phyloP scores from a whole-genome alignment of 1,140 invertebrate genomes.

The Leptopilina boulardi region DNA sequence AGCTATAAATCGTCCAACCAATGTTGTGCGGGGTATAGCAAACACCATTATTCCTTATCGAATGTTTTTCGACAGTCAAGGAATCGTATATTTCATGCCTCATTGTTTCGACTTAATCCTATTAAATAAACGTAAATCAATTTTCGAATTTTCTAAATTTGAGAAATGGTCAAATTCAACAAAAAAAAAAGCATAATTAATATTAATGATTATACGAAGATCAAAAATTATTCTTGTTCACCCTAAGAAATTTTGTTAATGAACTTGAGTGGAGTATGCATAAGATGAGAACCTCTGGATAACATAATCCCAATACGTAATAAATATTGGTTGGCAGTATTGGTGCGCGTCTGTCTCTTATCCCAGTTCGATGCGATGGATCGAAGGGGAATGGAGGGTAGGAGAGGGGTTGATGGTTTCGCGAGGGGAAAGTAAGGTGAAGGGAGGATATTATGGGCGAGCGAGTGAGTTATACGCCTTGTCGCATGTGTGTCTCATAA shows the following conservation, averaged over 20 bases:
- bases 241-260: background rate
- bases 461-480: constrained; percentile 75
- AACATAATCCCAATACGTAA: constrained; percentile 72
- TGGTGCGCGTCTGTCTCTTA: constrained; percentile 67
- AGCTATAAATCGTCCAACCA: background rate
- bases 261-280: constrained; percentile 5
- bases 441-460: constrained; percentile 72
- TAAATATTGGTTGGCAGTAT: constrained; percentile 69
- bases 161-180: too few species aligned
- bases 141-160: background rate
- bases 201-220: background rate
- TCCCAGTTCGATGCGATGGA: constrained; percentile 59
- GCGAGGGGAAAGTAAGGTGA: constrained; percentile 37
- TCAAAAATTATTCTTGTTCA: background rate
- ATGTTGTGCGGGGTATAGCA: background rate
- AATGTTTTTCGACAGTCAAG: background rate
- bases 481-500: constrained; percentile 76
- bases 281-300: constrained; percentile 54
- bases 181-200: too few species aligned
- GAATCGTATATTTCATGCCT: background rate
- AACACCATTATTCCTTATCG: constrained; percentile 8
- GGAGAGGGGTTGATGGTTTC: constrained; percentile 38
- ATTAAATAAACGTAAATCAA: background rate
- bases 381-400: constrained; percentile 49
- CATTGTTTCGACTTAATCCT: background rate